Conservation (phyloP, 2,888 invertebrate species). For the Zhengitettix transpicula region DNA sequence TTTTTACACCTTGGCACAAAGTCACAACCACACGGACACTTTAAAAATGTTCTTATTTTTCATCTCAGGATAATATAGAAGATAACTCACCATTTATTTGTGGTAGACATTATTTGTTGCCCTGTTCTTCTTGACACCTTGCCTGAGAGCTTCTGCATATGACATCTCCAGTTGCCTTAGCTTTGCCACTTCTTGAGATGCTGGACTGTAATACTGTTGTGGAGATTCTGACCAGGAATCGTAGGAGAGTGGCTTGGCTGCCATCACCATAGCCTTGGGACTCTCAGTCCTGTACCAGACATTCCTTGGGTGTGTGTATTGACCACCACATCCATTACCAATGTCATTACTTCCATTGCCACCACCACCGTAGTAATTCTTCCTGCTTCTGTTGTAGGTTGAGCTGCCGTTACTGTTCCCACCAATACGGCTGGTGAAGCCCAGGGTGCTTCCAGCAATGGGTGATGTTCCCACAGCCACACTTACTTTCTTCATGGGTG, state of each 20-base stretch:
- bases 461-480: slow-evolving; percentile 41
- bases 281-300: too few species aligned
- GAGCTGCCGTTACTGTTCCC: slow-evolving; percentile 7
- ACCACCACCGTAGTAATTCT: neutral
- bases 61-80: neutral
- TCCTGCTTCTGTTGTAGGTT: too few species aligned
- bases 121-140: slow-evolving; percentile 12
- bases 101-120: neutral
- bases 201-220: slow-evolving; percentile 38
- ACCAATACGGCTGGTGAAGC: slow-evolving; percentile 21
- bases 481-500: slow-evolving; percentile 23
- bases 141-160: slow-evolving; percentile 60
- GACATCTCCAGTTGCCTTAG: slow-evolving; percentile 65
- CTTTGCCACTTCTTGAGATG: slow-evolving; percentile 68
- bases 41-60: neutral
- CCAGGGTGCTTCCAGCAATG: slow-evolving; percentile 12
- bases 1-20: neutral
- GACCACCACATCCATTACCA: neutral
- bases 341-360: neutral
- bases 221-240: slow-evolving; percentile 24
- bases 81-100: neutral
- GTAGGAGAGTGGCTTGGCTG: slow-evolving; percentile 19
- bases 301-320: neutral
- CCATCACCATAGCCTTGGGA: too few species aligned
- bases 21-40: neutral